Evolutionary conservation across 1,140 invertebrate genomes (phyloP).

Genomic region (Bombus vancouverensis): DNA sequence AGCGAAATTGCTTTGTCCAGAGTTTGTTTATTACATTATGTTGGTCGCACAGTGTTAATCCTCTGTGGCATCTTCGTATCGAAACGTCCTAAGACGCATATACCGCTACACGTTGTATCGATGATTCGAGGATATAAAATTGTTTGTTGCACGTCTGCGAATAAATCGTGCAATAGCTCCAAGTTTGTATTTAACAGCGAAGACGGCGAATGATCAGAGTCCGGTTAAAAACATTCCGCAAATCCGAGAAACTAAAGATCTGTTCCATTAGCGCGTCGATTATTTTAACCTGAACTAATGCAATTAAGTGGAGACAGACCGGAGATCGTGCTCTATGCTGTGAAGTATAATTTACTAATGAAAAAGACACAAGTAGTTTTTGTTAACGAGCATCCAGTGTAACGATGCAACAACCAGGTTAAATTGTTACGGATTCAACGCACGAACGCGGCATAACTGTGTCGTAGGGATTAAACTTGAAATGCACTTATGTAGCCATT

Average conservation of each 20-base stretch:
- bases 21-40: no score
- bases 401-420: background rate
- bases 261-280: background rate
- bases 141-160: no score
- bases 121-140: no score
- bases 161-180: no score
- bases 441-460: conserved; percentile 15
- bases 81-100: no score
- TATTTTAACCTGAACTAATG: background rate
- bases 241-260: background rate
- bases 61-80: no score
- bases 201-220: background rate
- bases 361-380: background rate
- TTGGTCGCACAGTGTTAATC: no score
- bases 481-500: conserved; percentile 33
- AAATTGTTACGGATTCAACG: conserved; percentile 25
- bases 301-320: background rate
- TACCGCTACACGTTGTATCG: no score
- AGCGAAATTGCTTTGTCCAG: no score
- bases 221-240: no score
- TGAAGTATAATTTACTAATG: conserved; percentile 2
- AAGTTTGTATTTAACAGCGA: no score
- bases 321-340: background rate
- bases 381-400: background rate
- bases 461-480: conserved; percentile 27